Base-by-base conservation (phyloP, 2,888 invertebrate species). In the Drosophila ustulata region DNA sequence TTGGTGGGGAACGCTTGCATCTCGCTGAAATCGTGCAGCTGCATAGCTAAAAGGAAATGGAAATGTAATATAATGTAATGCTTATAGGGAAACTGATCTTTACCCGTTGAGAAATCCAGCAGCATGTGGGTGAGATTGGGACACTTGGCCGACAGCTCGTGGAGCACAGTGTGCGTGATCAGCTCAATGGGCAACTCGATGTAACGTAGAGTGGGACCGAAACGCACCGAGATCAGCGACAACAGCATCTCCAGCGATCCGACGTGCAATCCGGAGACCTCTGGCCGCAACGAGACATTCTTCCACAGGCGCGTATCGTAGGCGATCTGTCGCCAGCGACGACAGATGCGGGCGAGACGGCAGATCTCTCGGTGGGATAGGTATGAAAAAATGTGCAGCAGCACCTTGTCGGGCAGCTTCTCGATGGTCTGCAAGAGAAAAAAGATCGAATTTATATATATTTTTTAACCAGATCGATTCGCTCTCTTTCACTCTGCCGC, bases 1-100 rank as follows among this genome's bases (percentile, higher is more conserved):
- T 99, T 98, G 8, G 99, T 98, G 3, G 99, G 99, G 91, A 99
- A 99, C 18, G 98, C 97, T 93, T 99, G 98, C 94, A 99, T 96
- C 93, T 98, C 98, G 80, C 98, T 99, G 94, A 99, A 99, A 92
- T 99, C 99, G 93, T 99, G 99, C 66, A 99, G 94, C 91, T 99
- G 99, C 98, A 98, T 98, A 41, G 99, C 99, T 91, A 39, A 0
- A 37, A 26, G 28, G 3, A 13, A 11, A 7, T 4, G 9, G 13
- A 37, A 58, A 4, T 30, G 11, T 13, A n/a, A 6, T 7, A 11
- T 7, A 7, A 30, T 6, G 2, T 2, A 7, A 2, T 37, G 37
- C 2, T 7, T n/a, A 8, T 1, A 4, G 9, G 0, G 8, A 4
- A 7, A 4, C 0, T 3, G 4, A 2, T 7, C 1, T 77, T 89